Evolutionary conservation across 2,113 vertebrate genomes (phyloP), one percentile per base, ranked within the genome.

Genomic region (Trachemys scripta): DNA sequence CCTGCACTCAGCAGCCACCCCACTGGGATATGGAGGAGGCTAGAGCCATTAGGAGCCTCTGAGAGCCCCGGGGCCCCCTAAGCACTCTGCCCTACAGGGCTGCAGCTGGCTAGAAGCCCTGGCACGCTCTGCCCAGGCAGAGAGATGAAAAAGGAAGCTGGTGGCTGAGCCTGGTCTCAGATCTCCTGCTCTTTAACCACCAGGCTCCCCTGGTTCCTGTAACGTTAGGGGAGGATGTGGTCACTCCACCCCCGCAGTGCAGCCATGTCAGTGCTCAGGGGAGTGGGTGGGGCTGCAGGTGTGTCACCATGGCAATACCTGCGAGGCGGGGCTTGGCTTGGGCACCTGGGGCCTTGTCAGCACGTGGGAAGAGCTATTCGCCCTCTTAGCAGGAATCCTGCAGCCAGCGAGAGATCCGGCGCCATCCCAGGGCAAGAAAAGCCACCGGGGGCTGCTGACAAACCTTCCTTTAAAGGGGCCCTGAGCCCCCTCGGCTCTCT

Each of bases 241-340:
- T 62, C 2, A 12, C 59, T 12, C 27, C 9, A 5, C 11, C 27
- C 29, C 5, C 2, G 5, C 12, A 14, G 59, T 5, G 13, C 57
- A 6, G 59, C 59, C 59, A 1, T 29, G 5, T 31, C 59, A 3
- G 29, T 2, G 29, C 29, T 62, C 59, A 62, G 59, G 12, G 31
- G 59, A 31, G 17, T 1, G 35, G 35, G 65, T 10, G n/a, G 65
- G 35, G 7, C 62, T 19, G 31, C 31, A 22, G 65, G 16, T 38
- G 65, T 20, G 9, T 72, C 65, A 10, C n/a, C 9, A 8, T 10
- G 65, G 65, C 65, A n/a, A 10, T 2, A 22, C 4, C 31, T 20
- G 5, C 8, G 3, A 5, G 16, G 35, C 35, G n/a, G 4, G 17
- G n/a, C 35, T n/a, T 7, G 16, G 62, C 62, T 13, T 2, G 0